Evolutionary conservation across 2,888 invertebrate genomes (phyloP).

Genomic region (Dolomedes plantarius): DNA sequence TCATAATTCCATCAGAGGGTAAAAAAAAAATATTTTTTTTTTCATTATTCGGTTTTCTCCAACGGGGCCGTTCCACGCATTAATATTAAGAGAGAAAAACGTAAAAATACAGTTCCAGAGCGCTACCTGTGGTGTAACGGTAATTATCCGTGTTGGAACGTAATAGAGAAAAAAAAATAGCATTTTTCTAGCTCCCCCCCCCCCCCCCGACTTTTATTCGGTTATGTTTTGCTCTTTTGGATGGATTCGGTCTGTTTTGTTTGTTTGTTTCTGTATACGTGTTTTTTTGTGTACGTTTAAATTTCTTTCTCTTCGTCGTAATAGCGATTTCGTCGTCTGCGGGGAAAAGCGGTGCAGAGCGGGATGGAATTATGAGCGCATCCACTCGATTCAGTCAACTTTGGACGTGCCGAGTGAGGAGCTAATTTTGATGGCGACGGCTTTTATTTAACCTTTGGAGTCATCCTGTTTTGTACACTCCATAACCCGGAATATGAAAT

Average conservation of each 20-base stretch:
- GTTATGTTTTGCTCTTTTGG: constrained; percentile 32
- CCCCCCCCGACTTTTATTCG: constrained; percentile 19
- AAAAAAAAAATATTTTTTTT: neutral
- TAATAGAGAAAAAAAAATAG: neutral
- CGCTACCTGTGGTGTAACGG: constrained; percentile 64
- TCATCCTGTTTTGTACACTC: too few species aligned
- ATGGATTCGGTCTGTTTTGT: neutral
- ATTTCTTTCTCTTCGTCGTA: neutral
- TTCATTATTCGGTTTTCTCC: constrained; percentile 49
- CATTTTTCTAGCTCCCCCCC: neutral
- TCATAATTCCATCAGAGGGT: neutral
- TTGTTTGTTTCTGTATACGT: neutral
- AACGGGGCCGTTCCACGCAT: constrained; percentile 44
- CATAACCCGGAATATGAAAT: too few species aligned
- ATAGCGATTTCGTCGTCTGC: neutral
- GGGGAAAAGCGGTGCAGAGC: neutral
- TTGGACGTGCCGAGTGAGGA: too few species aligned
- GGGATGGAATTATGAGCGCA: too few species aligned
- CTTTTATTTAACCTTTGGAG: too few species aligned
- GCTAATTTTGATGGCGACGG: too few species aligned
- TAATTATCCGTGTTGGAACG: constrained; percentile 55
- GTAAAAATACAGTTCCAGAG: constrained; percentile 51
- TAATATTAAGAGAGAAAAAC: constrained; percentile 58
- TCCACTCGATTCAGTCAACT: too few species aligned
- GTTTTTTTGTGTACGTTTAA: neutral